Evolutionary conservation across 2,113 vertebrate genomes (phyloP), one percentile per base, ranked within the genome.

Genomic region (Sinocyclocheilus grahami): DNA sequence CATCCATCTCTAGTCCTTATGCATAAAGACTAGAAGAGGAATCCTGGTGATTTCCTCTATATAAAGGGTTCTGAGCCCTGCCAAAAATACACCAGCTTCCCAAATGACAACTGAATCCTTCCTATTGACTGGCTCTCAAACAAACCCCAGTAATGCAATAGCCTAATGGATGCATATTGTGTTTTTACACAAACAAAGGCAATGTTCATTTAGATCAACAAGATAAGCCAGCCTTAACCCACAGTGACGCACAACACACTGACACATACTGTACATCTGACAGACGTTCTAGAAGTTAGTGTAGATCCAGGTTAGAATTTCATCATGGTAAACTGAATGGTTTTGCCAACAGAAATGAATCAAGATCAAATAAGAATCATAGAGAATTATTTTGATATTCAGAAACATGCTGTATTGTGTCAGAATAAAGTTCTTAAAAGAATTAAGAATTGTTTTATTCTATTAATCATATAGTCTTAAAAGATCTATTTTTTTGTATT

Each of bases 1-100:
- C 96, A 1, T 93, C 95, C 88, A 90, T 93, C 91, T 98, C 97
- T 76, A 51, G 4, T 46, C 30, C 69, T 79, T 84, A 0, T 77
- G 80, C 75, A 78, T 88, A 85, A 37, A 69, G 71, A 88, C 84
- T 92, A 88, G 46, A 42, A 69, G 27, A 60, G 27, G 82, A 51
- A 87, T 83, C 88, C 58, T 85, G 77, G 33, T 30, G 8, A 22
- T 67, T 51, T 86, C 72, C 69, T 62, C 87, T 89, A 87, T 94
- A 89, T 91, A 91, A 86, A 87, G 86, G 22, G 7, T 60, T 78
- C 60, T 93, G 16, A 48, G 24, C 58, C 13, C n/a, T 27, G 16
- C 14, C n/a, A 67, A 53, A 69, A 67, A 33, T n/a, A 4, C 91
- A 83, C 92, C 91, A 90, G 78, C 60, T 27, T 5, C 24, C 75